Evolutionary conservation across 1,140 invertebrate genomes (phyloP), one percentile per base, ranked within the genome.

Genomic region (Aricia agestis): DNA sequence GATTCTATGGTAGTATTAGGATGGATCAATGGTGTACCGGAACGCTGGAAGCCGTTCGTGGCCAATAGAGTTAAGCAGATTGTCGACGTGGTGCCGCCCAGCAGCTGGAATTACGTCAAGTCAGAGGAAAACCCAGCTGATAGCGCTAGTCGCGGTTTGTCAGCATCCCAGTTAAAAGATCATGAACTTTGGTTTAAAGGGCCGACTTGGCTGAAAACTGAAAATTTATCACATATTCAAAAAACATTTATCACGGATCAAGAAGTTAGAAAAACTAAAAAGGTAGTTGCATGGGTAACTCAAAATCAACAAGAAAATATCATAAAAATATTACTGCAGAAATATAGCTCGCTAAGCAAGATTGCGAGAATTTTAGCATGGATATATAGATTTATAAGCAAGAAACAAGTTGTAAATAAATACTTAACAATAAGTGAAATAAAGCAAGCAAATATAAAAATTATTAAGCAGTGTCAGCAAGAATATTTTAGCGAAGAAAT

Each of bases 61-160:
- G 66, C 71, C 18, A 75, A 77, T 66, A 72, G 72, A 74, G 70
- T 74, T 5, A 42, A 67, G 17, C 42, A 74, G 13, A 76, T 78
- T 15, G 66, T 66, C 18, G n/a, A 72, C 58, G 58, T 76, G 11
- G 70, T 78, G 61, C 63, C 71, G 9, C 42, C 74, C 10, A 17
- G 63, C 10, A 63, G 68, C 11, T 79, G 76, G 76, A 25, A 52
- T 11, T 76, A 77, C 45, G 72, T 79, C 25, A 77, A 77, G 17
- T 74, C 78, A 10, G 61, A 59, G 4, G 75, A 78, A 59, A 78
- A 78, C 36, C 75, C 75, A 6, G 77, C 77, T 5, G 78, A 79
- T 58, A 76, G 78, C 31, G 78, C 76, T 17, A 78, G 76, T 17
- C 71, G 78, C 6, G 76, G 78, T 19, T 25, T 77, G 32, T 70